Conservation (phyloP, 2,888 invertebrate genomes). For the Andrena praecox region DNA sequence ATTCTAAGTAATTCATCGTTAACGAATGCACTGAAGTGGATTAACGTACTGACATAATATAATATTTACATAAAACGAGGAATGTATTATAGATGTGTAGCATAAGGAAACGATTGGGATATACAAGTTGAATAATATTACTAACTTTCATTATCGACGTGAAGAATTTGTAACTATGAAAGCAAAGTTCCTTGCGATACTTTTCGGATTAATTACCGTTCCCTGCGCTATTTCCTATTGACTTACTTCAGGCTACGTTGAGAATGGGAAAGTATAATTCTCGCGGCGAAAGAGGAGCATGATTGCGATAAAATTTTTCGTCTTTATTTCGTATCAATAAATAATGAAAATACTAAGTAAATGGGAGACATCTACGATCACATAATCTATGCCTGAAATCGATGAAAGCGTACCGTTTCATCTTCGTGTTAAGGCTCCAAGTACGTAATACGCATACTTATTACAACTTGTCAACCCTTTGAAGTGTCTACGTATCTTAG, state of each 20-base stretch:
- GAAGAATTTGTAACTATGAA: not conserved
- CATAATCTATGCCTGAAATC: constrained; percentile 46
- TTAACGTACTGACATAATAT: constrained; percentile 29
- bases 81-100: too few species aligned
- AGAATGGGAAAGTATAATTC: constrained; percentile 5
- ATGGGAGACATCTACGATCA: constrained; percentile 56
- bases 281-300: not conserved
- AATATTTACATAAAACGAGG: too few species aligned
- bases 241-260: not conserved
- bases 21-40: not conserved
- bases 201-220: not conserved
- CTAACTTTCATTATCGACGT: not conserved
- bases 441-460: constrained; percentile 48
- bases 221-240: not conserved
- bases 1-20: constrained; percentile 3
- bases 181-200: not conserved
- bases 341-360: constrained; percentile 75
- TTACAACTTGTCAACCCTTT: constrained; percentile 19
- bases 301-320: constrained; percentile 23
- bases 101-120: constrained; percentile 1
- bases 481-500: constrained; percentile 20
- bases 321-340: constrained; percentile 76
- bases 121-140: not conserved
- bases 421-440: constrained; percentile 44
- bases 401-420: constrained; percentile 36